Base-by-base conservation (phyloP, 2,888 invertebrate genomes). In the Eupithecia dodoneata region DNA sequence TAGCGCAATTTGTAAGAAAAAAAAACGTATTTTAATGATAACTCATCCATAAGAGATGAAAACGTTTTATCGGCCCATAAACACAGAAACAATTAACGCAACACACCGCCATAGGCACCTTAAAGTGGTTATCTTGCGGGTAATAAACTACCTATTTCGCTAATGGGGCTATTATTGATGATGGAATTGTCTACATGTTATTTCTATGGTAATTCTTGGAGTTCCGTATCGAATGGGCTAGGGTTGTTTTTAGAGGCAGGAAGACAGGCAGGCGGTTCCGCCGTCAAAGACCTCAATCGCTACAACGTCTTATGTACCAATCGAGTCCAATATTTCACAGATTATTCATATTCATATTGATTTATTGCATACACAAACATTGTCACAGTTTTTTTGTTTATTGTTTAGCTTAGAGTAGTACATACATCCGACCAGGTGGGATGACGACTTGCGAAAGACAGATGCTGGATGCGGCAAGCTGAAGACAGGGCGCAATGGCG, bases 141-240 rank as follows among this genome's bases (percentile, higher is more conserved):
- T 47, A 65, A 71, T 72, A 76, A 79, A 75, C 72, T 59, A 72
- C 49, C 76, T 72, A 65, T 78, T 80, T 75, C 69, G 72, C 79
- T 76, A 79, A 79, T 70, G 55, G 70, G 73, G 71, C 76, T 59
- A 71, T 67, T 63, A 63, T 63, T 63, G 30, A 69, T 76, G 73
- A 71, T 76, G 44, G 44, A 73, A 78, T 73, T n/a, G 76, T 47
- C 65, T 15, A 76, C 15, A 73, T 73, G 71, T 15, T 41, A 66
- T 55, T 75, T 73, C 44, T 76, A 79, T 78, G 76, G 49, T 77
- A 81, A 77, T 79, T 72, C 73, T 42, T 67, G 18, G 49, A 63
- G 63, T 63, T 30, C 18, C 12, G 10, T 10, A 63, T 63, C 30
- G 59, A 63, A 30, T 30, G 4, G 63, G 30, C 63, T 10, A 10